Percentiles rank a stretch among this genome's conserved stretches.
These are phyloP conservation scores for Monopis laevigella DNA, from an alignment of 2,888 invertebrate species.

Conservation along the genomic window DNA sequence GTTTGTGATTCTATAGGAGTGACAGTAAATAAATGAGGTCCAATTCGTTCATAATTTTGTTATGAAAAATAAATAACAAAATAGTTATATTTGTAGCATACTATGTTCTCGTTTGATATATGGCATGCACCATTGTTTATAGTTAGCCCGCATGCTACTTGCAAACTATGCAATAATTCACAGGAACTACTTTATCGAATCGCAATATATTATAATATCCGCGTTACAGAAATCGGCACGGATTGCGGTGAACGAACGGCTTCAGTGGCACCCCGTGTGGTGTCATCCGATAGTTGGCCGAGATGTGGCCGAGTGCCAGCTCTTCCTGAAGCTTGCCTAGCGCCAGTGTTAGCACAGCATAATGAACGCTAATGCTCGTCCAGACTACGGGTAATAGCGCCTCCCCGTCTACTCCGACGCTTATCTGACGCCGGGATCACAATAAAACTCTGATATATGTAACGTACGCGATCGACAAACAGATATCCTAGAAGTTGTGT, in stretches of 20 bases:
- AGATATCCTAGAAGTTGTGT: constrained; percentile 4
- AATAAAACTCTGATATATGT: constrained; percentile 7
- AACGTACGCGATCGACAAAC: background rate
- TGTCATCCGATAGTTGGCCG: constrained; percentile 7
- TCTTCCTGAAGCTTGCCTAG: constrained; percentile 9
- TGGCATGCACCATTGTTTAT: too few relatives aligned
- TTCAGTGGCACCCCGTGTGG: constrained; percentile 2
- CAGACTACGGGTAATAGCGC: background rate
- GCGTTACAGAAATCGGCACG: too few relatives aligned
- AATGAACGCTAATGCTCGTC: constrained; percentile 2
- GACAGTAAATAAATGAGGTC: too few relatives aligned
- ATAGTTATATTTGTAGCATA: too few relatives aligned
- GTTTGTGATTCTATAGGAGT: too few relatives aligned
- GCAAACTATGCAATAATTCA: too few relatives aligned
- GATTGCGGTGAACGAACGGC: constrained; percentile 7
- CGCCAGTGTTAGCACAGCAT: background rate
- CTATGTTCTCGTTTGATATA: too few relatives aligned
- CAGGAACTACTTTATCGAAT: too few relatives aligned
- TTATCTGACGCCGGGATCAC: constrained; percentile 4
- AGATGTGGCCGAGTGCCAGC: constrained; percentile 10
- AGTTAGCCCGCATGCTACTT: too few relatives aligned
- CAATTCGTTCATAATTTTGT: too few relatives aligned
- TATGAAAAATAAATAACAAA: too few relatives aligned
- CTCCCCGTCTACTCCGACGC: background rate
- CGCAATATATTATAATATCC: too few relatives aligned